A percentile compares a stretch with the other conserved stretches of the same genome.
Conservation (phyloP, 2,113 vertebrate genomes). For the Piprites chloris region DNA sequence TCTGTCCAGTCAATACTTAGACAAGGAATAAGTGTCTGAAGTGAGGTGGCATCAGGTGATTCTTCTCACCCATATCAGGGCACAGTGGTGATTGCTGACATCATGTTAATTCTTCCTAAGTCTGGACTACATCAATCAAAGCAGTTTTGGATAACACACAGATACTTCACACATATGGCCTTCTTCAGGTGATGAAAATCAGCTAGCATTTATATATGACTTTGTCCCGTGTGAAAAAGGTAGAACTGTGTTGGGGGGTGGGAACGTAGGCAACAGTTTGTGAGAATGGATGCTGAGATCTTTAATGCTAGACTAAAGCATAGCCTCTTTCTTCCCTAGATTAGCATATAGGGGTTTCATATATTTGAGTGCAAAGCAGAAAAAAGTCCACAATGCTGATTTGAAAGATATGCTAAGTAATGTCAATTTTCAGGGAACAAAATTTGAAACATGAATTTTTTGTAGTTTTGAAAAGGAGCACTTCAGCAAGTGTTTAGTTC, state of each 20-base stretch:
- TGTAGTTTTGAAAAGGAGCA: background rate
- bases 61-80: background rate
- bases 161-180: background rate
- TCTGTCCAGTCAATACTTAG: background rate
- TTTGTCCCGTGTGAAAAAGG: background rate
- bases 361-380: background rate
- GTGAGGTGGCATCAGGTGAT: background rate
- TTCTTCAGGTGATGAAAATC: background rate
- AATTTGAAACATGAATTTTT: background rate
- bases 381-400: background rate
- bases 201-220: background rate
- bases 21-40: background rate
- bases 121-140: background rate
- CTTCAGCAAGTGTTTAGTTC: rapidly evolving
- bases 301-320: background rate
- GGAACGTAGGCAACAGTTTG: rapidly evolving
- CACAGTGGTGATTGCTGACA: background rate
- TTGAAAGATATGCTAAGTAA: background rate
- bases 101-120: background rate
- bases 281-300: background rate
- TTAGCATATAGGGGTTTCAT: background rate
- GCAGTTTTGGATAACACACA: background rate
- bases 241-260: background rate
- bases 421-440: background rate
- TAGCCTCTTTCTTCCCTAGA: background rate